Evolutionary conservation across 2,113 vertebrate species (phyloP), one percentile per base, ranked within the genome.

Genomic region (Argyrosomus japonicus): DNA sequence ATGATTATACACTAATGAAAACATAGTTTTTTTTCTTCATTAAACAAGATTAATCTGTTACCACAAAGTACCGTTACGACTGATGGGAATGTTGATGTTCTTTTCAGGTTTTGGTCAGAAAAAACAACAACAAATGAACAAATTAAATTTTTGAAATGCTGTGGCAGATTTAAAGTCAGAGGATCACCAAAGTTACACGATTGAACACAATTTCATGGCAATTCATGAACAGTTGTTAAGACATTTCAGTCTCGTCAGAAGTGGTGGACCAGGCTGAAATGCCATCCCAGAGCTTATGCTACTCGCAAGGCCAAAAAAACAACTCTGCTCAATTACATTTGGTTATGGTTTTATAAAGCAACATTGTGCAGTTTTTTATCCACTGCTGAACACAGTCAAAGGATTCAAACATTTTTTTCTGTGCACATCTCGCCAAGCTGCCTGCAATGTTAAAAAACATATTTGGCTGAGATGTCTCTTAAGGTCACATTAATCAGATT

Each of bases 381-480:
- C 11, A 43, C 48, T 19, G 21, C 32, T 36, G 32, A 36, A 64
- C 9, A 54, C 14, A 23, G 1, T 40, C 48, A n/a, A 67, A 56
- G 12, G 23, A 77, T 47, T 57, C 7, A 29, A 18, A 51, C 32
- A 6, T 19, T 48, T 0, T 36, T 25, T 57, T 23, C 27, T 23
- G 25, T 58, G 9, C 27, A 50, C 53, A 70, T 56, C 70, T 48
- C 21, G 58, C 18, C 15, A 67, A 50, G 50, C 61, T 72, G 60
- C 58, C 19, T 51, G 11, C 27, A 1, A 40, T 76, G 48, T 11
- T 17, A 14, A 56, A 70, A 62, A 27, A 56, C 36, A 21, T 53
- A 25, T 43, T 48, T 62, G n/a, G 6, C 54, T 50, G 45, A 62
- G 2, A 40, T 15, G 40, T 5, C 6, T 45, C 7, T 68, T 36